phyloP scores from a whole-genome alignment of 2,888 invertebrate genomes.

The Catotricha subobsoleta region DNA sequence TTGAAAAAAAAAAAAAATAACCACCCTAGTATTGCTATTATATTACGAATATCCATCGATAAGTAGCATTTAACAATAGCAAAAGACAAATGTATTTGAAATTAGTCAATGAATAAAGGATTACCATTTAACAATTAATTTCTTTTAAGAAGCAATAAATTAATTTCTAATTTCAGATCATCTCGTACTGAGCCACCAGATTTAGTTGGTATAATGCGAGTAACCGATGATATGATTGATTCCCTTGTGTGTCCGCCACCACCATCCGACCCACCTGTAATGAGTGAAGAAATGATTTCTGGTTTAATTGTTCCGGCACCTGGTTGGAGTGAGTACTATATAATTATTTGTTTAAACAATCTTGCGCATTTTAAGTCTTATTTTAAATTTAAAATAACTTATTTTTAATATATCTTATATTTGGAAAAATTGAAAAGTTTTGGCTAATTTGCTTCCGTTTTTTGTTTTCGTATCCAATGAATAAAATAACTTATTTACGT shows the following conservation, averaged over 20 bases:
- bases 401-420: not conserved
- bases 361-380: too few species aligned
- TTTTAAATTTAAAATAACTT: too few species aligned
- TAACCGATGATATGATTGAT: conserved; percentile 91
- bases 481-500: not conserved
- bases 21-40: too few species aligned
- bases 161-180: too few species aligned
- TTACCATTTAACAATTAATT: too few species aligned
- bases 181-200: conserved; percentile 68
- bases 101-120: too few species aligned
- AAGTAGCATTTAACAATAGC: too few species aligned
- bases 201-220: conserved; percentile 56
- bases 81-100: too few species aligned
- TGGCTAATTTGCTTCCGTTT: not conserved
- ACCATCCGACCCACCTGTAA: conserved; percentile 80
- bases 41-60: too few species aligned
- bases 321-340: conserved; percentile 60
- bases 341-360: not conserved
- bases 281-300: conserved; percentile 90
- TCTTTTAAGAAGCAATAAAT: too few species aligned
- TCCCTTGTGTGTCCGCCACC: conserved; percentile 92
- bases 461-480: not conserved
- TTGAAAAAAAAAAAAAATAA: too few species aligned
- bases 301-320: conserved; percentile 94
- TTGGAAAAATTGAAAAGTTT: not conserved